Base-by-base conservation (phyloP, 2,797 vertebrate species). In the Sebastes matsubarae region DNA sequence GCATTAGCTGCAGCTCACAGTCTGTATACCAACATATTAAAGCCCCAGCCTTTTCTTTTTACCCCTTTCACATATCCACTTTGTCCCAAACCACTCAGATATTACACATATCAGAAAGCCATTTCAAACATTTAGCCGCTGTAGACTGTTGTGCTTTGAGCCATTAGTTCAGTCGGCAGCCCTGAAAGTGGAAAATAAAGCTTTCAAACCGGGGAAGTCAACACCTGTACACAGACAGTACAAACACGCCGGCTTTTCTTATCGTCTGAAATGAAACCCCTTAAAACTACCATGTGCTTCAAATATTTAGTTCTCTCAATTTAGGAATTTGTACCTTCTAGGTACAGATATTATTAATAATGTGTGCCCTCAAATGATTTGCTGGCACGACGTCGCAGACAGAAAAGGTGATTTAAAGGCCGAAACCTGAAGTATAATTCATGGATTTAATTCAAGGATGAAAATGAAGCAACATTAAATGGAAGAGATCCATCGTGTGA, bases 101-200 rank as follows among this genome's bases (percentile, higher is more conserved):
- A 81, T 81, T 77, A 72, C 88, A 79, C 79, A 69, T 63, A 82
- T 82, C 80, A 87, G 57, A 84, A 86, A 85, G 75, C 79, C 70
- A 84, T 88, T 72, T 81, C 81, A 73, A 6, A 69, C 73, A 42
- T 81, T 86, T 65, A 87, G 72, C 54, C 27, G 30, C 70, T 68
- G 70, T 3, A 57, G 64, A 75, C 78, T 52, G 38, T n/a, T 50
- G 72, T 14, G 80, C 68, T 80, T 27, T 38, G 74, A 57, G 59
- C 46, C 79, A 82, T 87, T 82, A 79, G 85, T 72, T 76, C 29
- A 57, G 63, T 71, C 75, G 27, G 50, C 34, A 3, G n/a, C 59
- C 34, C 22, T 58, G 65, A 79, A 85, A 60, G 68, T 63, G 71
- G 64, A 78, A 86, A 85, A 89, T 74, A 59, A 81, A 77, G 79